Conservation (phyloP, 2,888 invertebrate genomes). For the Pyrrhia umbra region DNA sequence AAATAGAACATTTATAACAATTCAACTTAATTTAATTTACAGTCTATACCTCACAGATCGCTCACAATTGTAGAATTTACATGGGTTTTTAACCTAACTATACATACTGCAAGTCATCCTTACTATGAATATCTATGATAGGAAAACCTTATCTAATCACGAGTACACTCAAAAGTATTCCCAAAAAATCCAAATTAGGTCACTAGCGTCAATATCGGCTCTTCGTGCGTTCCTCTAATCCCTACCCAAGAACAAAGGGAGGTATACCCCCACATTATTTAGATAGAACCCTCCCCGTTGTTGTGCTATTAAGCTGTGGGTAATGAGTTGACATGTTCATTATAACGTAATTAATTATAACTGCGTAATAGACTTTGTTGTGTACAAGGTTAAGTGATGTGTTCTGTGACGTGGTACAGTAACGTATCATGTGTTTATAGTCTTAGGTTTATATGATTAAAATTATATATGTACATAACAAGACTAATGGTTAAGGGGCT, state of each 20-base stretch:
- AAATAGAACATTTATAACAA: too few relatives aligned
- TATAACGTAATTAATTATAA: constrained; percentile 58
- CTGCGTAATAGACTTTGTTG: constrained; percentile 47
- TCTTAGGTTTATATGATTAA: background rate
- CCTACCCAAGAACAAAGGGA: constrained; percentile 49
- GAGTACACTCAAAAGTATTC: background rate
- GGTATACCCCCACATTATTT: constrained; percentile 53
- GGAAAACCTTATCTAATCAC: background rate
- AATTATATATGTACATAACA: background rate
- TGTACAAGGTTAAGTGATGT: constrained; percentile 32
- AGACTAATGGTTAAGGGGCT: too few relatives aligned
- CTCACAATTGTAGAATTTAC: too few relatives aligned
- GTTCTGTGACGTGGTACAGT: constrained; percentile 12
- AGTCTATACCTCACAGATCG: too few relatives aligned
- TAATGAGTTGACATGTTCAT: constrained; percentile 60
- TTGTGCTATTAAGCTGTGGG: constrained; percentile 49
- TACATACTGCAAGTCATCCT: too few relatives aligned
- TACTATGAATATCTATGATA: too few relatives aligned
- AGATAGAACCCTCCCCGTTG: constrained; percentile 49
- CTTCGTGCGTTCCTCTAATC: constrained; percentile 34
- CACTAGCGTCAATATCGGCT: constrained; percentile 30
- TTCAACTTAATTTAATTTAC: too few relatives aligned
- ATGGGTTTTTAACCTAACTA: too few relatives aligned
- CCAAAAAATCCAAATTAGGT: constrained; percentile 31
- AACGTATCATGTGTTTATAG: background rate